Conservation (phyloP, 2,113 vertebrate genomes). For the Brachypodius melanocephalos region DNA sequence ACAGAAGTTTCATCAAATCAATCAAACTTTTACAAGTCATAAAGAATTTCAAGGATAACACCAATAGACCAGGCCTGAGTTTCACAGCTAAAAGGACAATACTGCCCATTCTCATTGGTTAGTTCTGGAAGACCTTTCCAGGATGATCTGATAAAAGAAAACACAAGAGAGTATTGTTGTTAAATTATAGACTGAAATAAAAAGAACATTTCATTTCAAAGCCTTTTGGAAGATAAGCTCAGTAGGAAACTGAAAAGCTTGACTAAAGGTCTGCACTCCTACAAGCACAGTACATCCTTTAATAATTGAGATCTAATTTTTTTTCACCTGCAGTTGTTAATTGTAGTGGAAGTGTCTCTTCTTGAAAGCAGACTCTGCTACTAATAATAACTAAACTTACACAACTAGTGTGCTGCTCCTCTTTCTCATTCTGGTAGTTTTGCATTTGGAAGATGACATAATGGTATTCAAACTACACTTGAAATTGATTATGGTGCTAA, state of each 20-base stretch:
- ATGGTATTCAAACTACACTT: neutral
- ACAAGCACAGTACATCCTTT: neutral
- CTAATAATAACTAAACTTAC: neutral
- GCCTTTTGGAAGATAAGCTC: neutral
- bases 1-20: slow-evolving; percentile 11
- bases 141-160: slow-evolving; percentile 79
- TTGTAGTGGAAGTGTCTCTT: neutral
- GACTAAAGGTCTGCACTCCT: neutral
- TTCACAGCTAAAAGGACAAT: slow-evolving; percentile 96
- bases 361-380: neutral
- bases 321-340: neutral
- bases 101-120: slow-evolving; percentile 92
- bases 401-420: neutral
- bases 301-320: neutral
- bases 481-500: neutral
- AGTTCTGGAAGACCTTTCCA: slow-evolving; percentile 98
- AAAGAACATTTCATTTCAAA: neutral
- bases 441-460: neutral
- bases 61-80: slow-evolving; percentile 94
- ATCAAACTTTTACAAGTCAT: slow-evolving; percentile 76
- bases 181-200: neutral
- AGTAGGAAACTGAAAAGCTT: neutral
- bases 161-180: neutral
- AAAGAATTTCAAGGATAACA: slow-evolving; percentile 85
- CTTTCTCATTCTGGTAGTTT: neutral